Evolutionary conservation across 2,888 invertebrate genomes (phyloP), one percentile per base, ranked within the genome.

Genomic region (Eulithis testata): DNA sequence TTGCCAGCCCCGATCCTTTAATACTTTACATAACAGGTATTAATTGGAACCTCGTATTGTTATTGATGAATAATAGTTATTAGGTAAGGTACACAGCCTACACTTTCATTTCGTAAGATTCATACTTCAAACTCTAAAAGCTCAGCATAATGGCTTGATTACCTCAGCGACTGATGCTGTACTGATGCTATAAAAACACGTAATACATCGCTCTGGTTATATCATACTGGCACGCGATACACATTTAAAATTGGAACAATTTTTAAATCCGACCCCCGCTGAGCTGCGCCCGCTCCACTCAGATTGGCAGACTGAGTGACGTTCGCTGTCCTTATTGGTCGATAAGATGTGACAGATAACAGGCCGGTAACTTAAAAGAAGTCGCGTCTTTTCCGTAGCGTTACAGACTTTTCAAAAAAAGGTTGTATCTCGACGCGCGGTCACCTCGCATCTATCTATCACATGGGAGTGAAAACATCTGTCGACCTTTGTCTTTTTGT

Each of bases 261-360:
- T 89, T 63, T 85, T 78, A 85, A 86, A 85, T 84, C 85, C 81
- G 83, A 87, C 91, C 89, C 92, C 92, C 87, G 91, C 85, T 79
- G 91, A 73, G 91, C 80, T 73, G 83, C 82, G 86, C 85, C 82
- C 81, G 88, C 86, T 72, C 79, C 78, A 77, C 80, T 84, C 86
- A 84, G 90, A 91, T 91, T 89, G 90, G 90, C 91, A 89, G 87
- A 86, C 82, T 89, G 93, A 92, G 90, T 92, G 92, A 93, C 93
- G 91, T 90, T 79, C 83, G 86, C 91, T 84, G 90, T 91, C 91
- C 91, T 87, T 90, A 91, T 90, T 88, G 91, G 90, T 86, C 87
- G 92, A 93, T 92, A 88, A 92, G 92, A 93, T 92, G 85, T 88
- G 88, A 89, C 87, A 84, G 91, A 91, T 91, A 91, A 90, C 82